Percentiles rank a stretch among this genome's conserved stretches.
These are phyloP conservation scores for Gopherus evgoodei DNA, from an alignment of 2,113 vertebrate species.

Conservation along the genomic window DNA sequence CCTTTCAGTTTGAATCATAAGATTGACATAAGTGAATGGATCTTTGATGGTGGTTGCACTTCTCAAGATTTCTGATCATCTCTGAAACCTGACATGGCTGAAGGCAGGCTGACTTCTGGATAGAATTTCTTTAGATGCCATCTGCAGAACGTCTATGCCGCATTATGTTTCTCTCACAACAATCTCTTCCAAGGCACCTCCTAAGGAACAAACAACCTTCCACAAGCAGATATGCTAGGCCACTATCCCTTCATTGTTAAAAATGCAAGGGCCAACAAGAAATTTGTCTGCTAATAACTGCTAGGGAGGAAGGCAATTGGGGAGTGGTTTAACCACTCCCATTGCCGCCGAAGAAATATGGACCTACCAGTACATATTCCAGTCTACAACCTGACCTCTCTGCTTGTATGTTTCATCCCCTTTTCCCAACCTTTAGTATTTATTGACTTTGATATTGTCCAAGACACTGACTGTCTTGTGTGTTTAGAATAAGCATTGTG, in stretches of 20 bases:
- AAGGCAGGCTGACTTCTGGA: neutral
- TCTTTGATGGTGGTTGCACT: neutral
- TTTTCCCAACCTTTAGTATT: neutral
- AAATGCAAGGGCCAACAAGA: neutral
- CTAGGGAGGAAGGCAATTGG: neutral
- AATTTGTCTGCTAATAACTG: neutral
- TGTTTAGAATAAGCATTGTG: neutral
- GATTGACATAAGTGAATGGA: accelerated
- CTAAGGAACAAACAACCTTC: neutral
- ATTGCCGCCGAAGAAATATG: neutral
- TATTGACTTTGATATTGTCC: neutral
- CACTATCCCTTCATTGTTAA: neutral
- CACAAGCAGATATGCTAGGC: neutral
- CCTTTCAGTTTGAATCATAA: neutral
- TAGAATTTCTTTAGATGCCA: neutral
- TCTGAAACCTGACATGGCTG: neutral
- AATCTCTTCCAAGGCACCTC: neutral
- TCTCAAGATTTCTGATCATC: neutral
- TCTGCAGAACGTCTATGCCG: neutral
- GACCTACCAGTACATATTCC: neutral
- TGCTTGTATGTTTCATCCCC: constrained; percentile 9
- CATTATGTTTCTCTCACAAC: neutral
- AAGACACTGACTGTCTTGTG: neutral
- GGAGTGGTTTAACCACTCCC: neutral
- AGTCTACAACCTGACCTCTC: neutral